Conservation (phyloP, 2,888 invertebrate species). For the Parelbella ahira region DNA sequence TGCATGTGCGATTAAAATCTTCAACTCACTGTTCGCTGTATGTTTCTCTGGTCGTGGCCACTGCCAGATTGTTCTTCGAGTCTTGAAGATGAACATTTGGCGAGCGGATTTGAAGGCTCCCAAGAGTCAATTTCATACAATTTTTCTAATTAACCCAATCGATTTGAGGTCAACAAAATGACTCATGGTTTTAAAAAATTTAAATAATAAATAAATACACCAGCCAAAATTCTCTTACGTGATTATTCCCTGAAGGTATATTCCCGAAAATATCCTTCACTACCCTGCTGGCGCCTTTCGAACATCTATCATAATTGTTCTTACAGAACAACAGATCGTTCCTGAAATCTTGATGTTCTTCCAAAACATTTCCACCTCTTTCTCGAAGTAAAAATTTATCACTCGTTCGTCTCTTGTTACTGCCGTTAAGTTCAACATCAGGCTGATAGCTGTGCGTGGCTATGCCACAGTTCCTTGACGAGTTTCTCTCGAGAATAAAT, state of each 20-base stretch:
- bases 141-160: no score
- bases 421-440: constrained; percentile 1
- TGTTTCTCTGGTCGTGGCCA: constrained; percentile 10
- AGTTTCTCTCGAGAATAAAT: constrained; percentile 23
- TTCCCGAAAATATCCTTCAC: no score
- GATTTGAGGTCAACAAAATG: no score
- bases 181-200: no score
- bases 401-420: background rate
- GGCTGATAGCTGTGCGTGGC: background rate
- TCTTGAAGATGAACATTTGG: background rate
- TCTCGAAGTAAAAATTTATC: constrained; percentile 31
- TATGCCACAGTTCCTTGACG: background rate
- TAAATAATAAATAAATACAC: no score
- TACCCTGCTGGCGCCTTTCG: no score
- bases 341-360: constrained; percentile 4
- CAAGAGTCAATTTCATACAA: no score
- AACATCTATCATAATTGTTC: constrained; percentile 26
- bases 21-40: constrained; percentile 24
- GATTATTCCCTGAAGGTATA: no score
- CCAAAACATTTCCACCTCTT: constrained; percentile 18
- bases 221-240: no score
- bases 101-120: background rate
- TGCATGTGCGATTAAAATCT: no score
- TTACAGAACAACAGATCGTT: constrained; percentile 28
- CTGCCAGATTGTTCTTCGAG: background rate